phyloP scores from a whole-genome alignment of 2,113 vertebrate species.

The Todiramphus chloris region DNA sequence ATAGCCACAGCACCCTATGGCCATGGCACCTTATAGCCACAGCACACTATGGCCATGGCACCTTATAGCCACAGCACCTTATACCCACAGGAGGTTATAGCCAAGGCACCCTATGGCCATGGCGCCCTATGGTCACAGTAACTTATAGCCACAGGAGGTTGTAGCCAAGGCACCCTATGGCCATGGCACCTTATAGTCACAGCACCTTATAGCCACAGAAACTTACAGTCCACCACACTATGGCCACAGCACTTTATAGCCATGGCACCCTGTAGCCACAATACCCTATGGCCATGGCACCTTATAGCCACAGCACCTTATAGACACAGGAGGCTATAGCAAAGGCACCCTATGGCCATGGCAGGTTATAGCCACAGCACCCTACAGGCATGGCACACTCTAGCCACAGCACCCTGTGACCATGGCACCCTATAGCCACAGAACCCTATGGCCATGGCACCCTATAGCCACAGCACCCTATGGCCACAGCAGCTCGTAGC shows the following conservation, averaged over 20 bases:
- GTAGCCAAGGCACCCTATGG: background rate
- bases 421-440: fast-evolving
- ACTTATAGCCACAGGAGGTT: background rate
- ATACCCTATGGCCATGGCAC: too few relatives aligned
- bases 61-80: too few relatives aligned
- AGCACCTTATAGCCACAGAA: too few relatives aligned
- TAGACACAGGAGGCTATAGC: too few relatives aligned
- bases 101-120: too few relatives aligned
- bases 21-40: fast-evolving
- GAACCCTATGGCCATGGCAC: too few relatives aligned
- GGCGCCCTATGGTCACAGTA: too few relatives aligned
- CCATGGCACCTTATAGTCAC: background rate
- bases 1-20: too few relatives aligned
- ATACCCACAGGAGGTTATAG: fast-evolving
- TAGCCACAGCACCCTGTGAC: fast-evolving
- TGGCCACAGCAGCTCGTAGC: background rate
- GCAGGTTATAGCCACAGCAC: fast-evolving
- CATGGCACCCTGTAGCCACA: fast-evolving
- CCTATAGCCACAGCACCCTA: too few relatives aligned
- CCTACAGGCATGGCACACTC: fast-evolving
- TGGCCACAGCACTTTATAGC: background rate
- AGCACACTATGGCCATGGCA: too few relatives aligned
- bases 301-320: too few relatives aligned
- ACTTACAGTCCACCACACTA: too few relatives aligned
- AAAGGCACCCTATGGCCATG: fast-evolving